Conservation (phyloP, 2,113 vertebrate genomes). For the Proteles cristata region DNA sequence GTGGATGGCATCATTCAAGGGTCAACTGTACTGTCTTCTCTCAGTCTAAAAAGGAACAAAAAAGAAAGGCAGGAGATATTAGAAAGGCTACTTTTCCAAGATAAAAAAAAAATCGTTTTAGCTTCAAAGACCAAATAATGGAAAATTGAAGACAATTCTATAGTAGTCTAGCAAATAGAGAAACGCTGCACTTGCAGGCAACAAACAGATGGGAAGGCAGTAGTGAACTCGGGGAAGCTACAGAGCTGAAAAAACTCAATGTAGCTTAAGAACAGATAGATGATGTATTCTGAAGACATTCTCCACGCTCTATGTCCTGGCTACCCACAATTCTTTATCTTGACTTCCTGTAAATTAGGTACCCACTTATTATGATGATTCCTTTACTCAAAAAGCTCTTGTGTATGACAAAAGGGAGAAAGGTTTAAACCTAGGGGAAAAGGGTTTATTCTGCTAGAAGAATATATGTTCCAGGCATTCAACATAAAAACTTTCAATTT, state of each 20-base stretch:
- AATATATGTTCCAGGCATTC: background rate
- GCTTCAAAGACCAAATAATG: background rate
- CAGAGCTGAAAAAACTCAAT: accelerated
- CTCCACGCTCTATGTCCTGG: background rate
- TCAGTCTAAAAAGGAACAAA: background rate
- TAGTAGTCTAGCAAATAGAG: background rate
- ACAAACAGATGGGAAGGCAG: background rate
- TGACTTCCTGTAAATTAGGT: background rate
- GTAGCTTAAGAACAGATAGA: background rate
- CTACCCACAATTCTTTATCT: background rate
- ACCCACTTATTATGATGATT: background rate
- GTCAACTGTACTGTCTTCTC: background rate
- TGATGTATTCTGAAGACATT: background rate
- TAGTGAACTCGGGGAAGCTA: background rate
- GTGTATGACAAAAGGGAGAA: background rate
- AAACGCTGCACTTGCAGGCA: background rate
- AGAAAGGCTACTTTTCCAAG: background rate
- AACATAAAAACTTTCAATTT: background rate
- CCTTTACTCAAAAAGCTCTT: background rate
- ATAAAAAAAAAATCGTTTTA: background rate
- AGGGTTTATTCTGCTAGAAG: background rate
- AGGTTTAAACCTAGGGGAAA: background rate
- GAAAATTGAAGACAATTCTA: background rate
- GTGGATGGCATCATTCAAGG: background rate
- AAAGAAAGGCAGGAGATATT: background rate